Base-by-base conservation (phyloP, 2,888 invertebrate genomes). In the Dryadula phaetusa region DNA sequence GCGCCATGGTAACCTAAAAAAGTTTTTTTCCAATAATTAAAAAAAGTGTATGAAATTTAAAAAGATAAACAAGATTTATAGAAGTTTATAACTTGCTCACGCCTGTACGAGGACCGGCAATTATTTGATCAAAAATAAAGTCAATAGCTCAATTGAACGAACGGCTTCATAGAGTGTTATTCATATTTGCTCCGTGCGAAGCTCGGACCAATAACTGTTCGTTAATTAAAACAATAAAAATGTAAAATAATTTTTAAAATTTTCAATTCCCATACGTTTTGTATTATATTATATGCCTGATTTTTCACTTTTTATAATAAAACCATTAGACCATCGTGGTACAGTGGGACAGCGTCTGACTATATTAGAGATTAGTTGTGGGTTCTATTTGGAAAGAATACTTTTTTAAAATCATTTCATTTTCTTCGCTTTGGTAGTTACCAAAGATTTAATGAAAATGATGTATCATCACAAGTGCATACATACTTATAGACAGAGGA, bases 101-200 rank as follows among this genome's bases (percentile, higher is more conserved):
- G 25, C 22, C 40, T 22, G 16, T 42, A 42, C 28, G 56, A 64
- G 64, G 28, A 47, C 47, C 56, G 20, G 67, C 71, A 68, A 73
- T 72, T 72, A 73, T 73, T 73, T 71, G 72, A 72, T 68, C 69
- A 70, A 72, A 54, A 58, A 42, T 42, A 71, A 73, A 67, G 66
- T 70, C 66, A 71, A 72, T 62, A 67, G 49, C 62, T 69, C 63
- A 67, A 65, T 67, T 65, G 69, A 72, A 71, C 60, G 54, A 44
- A 70, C 66, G 53, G 70, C 63, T 69, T 70, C 70, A 71, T 71
- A 69, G 69, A 75, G 72, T 72, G 75, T 72, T 73, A 70, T 72
- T 66, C 74, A 75, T 72, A 75, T 75, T 72, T 75, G 65, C 72
- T 25, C 63, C 37, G 64, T 63, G 63, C 62, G 65, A 56, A 61